A percentile compares a stretch with the other conserved stretches of the same genome.
phyloP scores from a whole-genome alignment of 2,888 invertebrate genomes.

The Mycalesis mineus region DNA sequence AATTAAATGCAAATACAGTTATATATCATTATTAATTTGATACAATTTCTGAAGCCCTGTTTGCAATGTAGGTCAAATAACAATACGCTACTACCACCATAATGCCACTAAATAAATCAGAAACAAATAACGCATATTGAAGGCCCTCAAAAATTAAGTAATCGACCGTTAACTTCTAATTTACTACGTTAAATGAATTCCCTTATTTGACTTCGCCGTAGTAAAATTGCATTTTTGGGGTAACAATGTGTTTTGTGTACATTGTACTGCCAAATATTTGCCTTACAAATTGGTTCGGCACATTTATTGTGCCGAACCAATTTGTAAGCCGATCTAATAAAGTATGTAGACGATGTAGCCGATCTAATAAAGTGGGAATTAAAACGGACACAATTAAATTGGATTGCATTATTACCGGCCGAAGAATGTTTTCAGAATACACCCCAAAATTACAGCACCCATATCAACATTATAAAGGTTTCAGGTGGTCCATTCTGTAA shows the following conservation, averaged over 20 bases:
- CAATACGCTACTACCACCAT: no score
- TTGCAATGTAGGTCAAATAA: neutral
- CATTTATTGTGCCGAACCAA: no score
- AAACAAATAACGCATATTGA: neutral
- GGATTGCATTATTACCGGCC: conserved; percentile 22
- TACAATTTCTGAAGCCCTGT: neutral
- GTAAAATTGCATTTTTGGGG: conserved; percentile 19
- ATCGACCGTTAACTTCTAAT: conserved; percentile 6
- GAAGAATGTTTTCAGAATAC: conserved; percentile 32
- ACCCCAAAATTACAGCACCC: conserved; percentile 49
- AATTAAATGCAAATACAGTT: no score
- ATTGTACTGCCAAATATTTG: conserved; percentile 23
- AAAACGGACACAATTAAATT: conserved; percentile 27
- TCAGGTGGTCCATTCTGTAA: conserved; percentile 33
- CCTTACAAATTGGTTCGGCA: conserved; percentile 21
- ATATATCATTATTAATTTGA: no score
- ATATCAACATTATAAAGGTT: conserved; percentile 13
- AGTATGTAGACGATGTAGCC: conserved; percentile 17
- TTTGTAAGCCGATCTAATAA: conserved; percentile 22
- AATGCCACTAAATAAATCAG: neutral
- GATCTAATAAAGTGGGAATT: conserved; percentile 22
- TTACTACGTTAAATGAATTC: conserved; percentile 17
- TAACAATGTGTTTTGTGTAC: conserved; percentile 13
- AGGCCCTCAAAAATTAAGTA: conserved; percentile 1
- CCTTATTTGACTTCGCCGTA: conserved; percentile 14